Evolutionary conservation across 2,113 vertebrate genomes (phyloP), one percentile per base, ranked within the genome.

Genomic region (Cryptomyrus ogoouensis): DNA sequence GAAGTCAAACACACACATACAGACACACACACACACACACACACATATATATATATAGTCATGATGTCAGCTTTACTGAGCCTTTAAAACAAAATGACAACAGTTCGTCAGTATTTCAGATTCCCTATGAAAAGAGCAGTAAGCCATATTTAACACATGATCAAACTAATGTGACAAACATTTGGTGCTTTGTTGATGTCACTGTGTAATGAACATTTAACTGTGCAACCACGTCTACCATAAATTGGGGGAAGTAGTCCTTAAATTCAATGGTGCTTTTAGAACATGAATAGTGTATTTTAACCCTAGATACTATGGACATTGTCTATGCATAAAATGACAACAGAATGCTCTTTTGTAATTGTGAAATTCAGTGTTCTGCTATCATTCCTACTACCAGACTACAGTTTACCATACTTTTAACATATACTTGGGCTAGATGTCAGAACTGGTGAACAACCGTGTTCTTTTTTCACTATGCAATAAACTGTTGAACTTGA

Each of bases 211-310:
- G 92, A 47, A 9, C 70, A 39, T 77, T 35, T 77, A 27, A 19
- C 70, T 84, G 42, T 24, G 42, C 44, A 47, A 46, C 21, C 9
- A n/a, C 8, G 1, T 44, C 77, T 83, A 93, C 90, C 90, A 90
- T 31, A 91, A 84, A 89, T 56, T 86, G 88, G 89, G 90, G 90
- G 91, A 91, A 56, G 90, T 90, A 35, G 92, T 91, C 49, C 95
- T 94, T 95, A 95, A 93, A 95, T 94, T 93, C 91, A 91, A 93
- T 93, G 93, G 92, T 92, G 91, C 66, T 93, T 91, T 89, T 62
- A 92, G 89, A 62, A 84, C 21, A 85, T 85, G 83, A 53, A 93
- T 94, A 92, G 93, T 90, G 49, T 80, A 88, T 91, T 50, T 83
- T 86, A 87, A 90, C 62, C 88, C 53, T 27, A 88, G 31, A 84